Percentiles rank a stretch among this genome's conserved stretches.
These are phyloP conservation scores for Coregonus ussuriensis DNA, from an alignment of 2,797 vertebrate genomes.

Conservation along the genomic window DNA sequence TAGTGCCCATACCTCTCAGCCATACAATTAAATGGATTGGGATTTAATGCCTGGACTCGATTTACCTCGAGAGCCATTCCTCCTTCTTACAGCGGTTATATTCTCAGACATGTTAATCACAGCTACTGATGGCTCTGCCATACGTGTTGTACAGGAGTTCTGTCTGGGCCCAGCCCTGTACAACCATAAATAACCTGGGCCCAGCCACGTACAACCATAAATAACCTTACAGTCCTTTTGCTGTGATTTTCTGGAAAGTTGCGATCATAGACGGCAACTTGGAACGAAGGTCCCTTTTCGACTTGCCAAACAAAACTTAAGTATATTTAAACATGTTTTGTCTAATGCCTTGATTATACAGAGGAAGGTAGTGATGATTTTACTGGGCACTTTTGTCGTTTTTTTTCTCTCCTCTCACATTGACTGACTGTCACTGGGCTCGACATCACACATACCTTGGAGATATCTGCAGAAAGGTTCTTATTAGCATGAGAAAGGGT, in stretches of 20 bases:
- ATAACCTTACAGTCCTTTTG: not conserved
- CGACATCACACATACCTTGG: slow-evolving; percentile 61
- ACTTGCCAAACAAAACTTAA: slow-evolving; percentile 42
- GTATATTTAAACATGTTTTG: slow-evolving; percentile 36
- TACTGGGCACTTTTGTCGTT: not conserved
- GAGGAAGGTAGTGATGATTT: slow-evolving; percentile 28
- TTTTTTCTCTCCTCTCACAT: not conserved
- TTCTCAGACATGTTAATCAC: slow-evolving; percentile 74
- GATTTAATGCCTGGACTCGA: slow-evolving; percentile 64
- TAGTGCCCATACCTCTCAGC: slow-evolving; percentile 55
- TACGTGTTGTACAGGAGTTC: slow-evolving; percentile 57
- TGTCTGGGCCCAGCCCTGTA: slow-evolving; percentile 53
- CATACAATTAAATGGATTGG: slow-evolving; percentile 71
- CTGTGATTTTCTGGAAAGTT: slow-evolving; percentile 56
- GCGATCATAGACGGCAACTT: slow-evolving; percentile 33
- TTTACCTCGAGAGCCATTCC: slow-evolving; percentile 62
- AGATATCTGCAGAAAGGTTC: slow-evolving; percentile 74
- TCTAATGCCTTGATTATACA: slow-evolving; percentile 32
- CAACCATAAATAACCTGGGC: slow-evolving; percentile 34
- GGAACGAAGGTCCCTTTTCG: slow-evolving; percentile 29
- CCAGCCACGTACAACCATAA: slow-evolving; percentile 37
- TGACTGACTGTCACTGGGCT: slow-evolving; percentile 46
- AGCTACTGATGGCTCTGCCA: slow-evolving; percentile 71
- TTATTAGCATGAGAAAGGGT: slow-evolving; percentile 80
- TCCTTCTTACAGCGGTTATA: slow-evolving; percentile 60